These are phyloP conservation scores for Cepaea nemoralis DNA, from an alignment of 1,140 invertebrate genomes.

Conservation along the genomic window DNA sequence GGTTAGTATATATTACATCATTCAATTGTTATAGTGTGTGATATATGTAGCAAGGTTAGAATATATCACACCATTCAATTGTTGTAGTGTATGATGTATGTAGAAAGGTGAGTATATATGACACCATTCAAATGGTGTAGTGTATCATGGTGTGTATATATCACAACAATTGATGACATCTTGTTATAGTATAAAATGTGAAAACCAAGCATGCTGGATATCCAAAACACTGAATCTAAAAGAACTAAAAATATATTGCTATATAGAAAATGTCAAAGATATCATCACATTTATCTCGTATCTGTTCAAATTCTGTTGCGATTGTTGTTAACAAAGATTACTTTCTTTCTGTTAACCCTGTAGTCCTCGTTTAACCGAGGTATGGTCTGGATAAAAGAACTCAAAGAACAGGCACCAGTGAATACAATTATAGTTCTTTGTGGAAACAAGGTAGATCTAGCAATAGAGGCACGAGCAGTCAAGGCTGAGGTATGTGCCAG, in stretches of 20 bases:
- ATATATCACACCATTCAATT: too few relatives aligned
- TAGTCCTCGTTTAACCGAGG: neutral
- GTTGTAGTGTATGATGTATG: too few relatives aligned
- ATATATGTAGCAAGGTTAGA: constrained; percentile 26
- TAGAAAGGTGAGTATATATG: too few relatives aligned
- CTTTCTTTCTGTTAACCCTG: too few relatives aligned
- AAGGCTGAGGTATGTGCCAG: neutral
- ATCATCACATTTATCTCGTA: too few relatives aligned
- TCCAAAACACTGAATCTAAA: neutral
- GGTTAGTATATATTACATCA: too few relatives aligned
- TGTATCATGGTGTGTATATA: constrained; percentile 27
- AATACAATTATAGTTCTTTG: constrained; percentile 14
- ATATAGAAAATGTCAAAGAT: too few relatives aligned
- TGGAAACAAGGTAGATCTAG: constrained; percentile 19
- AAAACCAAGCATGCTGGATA: neutral
- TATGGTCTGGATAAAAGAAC: neutral
- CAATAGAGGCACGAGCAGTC: neutral
- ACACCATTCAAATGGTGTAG: too few relatives aligned
- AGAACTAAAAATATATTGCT: neutral
- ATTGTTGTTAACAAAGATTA: too few relatives aligned
- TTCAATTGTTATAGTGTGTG: constrained; percentile 36
- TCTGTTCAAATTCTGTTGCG: too few relatives aligned
- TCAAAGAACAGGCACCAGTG: constrained; percentile 8
- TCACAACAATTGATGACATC: too few relatives aligned
- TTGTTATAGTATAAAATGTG: too few relatives aligned